Conservation (phyloP, 2,888 invertebrate species). For the Tethea ocularis region DNA sequence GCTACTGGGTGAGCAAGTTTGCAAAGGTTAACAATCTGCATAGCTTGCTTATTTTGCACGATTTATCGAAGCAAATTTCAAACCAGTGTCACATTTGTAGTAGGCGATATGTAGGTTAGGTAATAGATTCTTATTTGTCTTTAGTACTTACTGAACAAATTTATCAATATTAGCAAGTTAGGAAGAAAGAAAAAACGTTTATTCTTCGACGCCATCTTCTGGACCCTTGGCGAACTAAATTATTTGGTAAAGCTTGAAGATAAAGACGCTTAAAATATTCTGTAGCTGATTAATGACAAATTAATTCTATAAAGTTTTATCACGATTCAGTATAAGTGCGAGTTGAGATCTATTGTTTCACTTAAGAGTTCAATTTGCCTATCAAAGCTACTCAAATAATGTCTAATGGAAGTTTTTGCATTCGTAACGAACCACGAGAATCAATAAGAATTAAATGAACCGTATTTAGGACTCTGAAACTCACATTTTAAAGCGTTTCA, state of each 20-base stretch:
- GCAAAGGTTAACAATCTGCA: background rate
- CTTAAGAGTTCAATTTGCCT: slow-evolving; percentile 70
- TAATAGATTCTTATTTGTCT: too few species aligned
- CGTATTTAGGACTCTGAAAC: slow-evolving; percentile 30
- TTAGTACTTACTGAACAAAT: background rate
- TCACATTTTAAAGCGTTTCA: slow-evolving; percentile 7
- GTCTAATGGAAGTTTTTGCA: slow-evolving; percentile 75
- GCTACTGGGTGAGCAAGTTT: background rate
- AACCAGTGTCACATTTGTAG: too few species aligned
- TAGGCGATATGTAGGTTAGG: too few species aligned
- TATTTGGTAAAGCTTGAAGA: background rate
- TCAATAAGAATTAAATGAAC: slow-evolving; percentile 68
- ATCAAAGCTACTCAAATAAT: slow-evolving; percentile 65
- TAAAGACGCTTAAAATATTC: background rate
- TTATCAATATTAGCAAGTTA: background rate
- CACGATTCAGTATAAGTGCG: slow-evolving; percentile 33
- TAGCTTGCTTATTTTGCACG: background rate
- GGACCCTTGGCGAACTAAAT: background rate
- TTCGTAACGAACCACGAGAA: slow-evolving; percentile 70
- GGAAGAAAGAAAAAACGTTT: background rate
- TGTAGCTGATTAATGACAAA: slow-evolving; percentile 37
- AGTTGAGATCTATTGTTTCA: slow-evolving; percentile 70
- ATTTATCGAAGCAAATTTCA: background rate
- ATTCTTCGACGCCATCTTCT: background rate
- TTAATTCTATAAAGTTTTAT: slow-evolving; percentile 42